phyloP scores from a whole-genome alignment of 2,113 vertebrate species.

The Natator depressus region DNA sequence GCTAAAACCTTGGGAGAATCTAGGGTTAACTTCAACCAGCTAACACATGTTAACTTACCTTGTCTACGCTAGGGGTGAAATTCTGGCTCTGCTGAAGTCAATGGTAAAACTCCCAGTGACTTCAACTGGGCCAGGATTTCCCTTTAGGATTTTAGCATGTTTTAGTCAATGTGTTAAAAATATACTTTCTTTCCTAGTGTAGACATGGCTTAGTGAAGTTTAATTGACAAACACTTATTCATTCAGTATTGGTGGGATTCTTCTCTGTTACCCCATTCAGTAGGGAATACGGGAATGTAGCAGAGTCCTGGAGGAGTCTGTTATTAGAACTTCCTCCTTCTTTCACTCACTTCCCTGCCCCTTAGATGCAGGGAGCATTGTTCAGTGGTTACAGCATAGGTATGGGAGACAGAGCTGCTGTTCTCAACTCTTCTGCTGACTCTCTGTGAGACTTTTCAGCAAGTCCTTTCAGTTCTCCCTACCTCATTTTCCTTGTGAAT shows the following conservation, averaged over 20 bases:
- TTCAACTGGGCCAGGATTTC: conserved; percentile 6
- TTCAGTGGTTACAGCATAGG: not conserved
- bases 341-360: not conserved
- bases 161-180: not conserved
- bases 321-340: not conserved
- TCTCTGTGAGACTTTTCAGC: not conserved
- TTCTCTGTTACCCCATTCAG: not conserved
- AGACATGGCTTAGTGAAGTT: not conserved
- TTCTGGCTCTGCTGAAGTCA: not conserved
- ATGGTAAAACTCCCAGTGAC: conserved; percentile 4
- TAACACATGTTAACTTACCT: not conserved
- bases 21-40: not conserved
- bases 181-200: not conserved
- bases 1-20: conserved; percentile 3
- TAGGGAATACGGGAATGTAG: not conserved
- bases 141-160: not conserved
- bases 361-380: not conserved
- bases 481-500: not conserved
- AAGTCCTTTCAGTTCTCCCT: not conserved
- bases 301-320: not conserved
- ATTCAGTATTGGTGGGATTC: not conserved
- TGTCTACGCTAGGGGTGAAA: not conserved
- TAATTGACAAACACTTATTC: not conserved
- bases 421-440: not conserved
- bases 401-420: not conserved